phyloP scores from a whole-genome alignment of 1,140 invertebrate genomes.

The Zophobas morio region DNA sequence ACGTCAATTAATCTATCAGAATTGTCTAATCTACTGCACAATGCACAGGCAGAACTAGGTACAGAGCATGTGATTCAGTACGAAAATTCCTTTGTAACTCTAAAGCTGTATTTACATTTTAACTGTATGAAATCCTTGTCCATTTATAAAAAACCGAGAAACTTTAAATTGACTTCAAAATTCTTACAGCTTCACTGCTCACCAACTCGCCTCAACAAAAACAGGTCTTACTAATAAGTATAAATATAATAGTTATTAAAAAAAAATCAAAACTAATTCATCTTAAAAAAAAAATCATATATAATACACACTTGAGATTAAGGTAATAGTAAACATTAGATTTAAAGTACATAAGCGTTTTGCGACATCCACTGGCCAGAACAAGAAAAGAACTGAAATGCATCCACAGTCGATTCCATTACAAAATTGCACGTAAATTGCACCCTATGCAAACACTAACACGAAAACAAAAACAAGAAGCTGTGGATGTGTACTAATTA shows the following conservation, averaged over 20 bases:
- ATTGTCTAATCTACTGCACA: constrained; percentile 54
- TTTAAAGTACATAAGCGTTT: constrained; percentile 42
- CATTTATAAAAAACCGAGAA: constrained; percentile 46
- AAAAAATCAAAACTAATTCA: constrained; percentile 34
- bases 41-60: constrained; percentile 62
- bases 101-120: constrained; percentile 58
- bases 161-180: constrained; percentile 58
- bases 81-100: constrained; percentile 53
- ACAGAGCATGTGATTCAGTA: constrained; percentile 60
- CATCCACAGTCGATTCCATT: constrained; percentile 18
- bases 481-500: constrained; percentile 31
- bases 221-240: constrained; percentile 26
- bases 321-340: constrained; percentile 4
- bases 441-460: constrained; percentile 34
- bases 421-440: constrained; percentile 44
- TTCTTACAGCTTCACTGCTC: constrained; percentile 54
- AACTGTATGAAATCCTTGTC: constrained; percentile 46
- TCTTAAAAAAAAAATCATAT: constrained; percentile 20
- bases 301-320: constrained; percentile 38
- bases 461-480: constrained; percentile 23
- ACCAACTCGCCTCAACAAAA: constrained; percentile 48
- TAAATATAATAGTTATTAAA: constrained; percentile 1
- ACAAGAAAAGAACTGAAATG: constrained; percentile 3
- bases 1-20: constrained; percentile 60
- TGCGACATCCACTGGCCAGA: constrained; percentile 32